A percentile compares a stretch with the other conserved stretches of the same genome.
Conservation (phyloP, 2,888 invertebrate species). For the Drosophila anomelani region DNA sequence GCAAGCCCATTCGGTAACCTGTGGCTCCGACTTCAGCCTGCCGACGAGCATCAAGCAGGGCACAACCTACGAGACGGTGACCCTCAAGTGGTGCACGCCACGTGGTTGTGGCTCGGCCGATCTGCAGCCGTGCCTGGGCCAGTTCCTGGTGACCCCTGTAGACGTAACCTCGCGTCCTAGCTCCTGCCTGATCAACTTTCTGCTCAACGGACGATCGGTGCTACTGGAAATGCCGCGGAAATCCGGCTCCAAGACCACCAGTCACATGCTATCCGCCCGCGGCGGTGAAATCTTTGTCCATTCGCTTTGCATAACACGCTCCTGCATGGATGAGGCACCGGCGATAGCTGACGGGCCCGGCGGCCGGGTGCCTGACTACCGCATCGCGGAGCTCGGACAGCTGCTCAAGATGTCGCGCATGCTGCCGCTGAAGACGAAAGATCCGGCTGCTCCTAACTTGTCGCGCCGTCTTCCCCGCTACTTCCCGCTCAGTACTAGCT, state of each 20-base stretch:
- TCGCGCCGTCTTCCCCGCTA: slow-evolving; percentile 91
- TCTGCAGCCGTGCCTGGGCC: slow-evolving; percentile 92
- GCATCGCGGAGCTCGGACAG: slow-evolving; percentile 93
- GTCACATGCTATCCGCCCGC: slow-evolving; percentile 96
- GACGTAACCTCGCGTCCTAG: slow-evolving; percentile 98
- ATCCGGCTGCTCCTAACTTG: slow-evolving; percentile 85
- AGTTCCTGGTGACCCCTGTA: slow-evolving; percentile 96
- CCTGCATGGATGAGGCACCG: slow-evolving; percentile 96
- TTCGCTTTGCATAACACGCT: slow-evolving; percentile 92
- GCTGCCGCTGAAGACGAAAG: slow-evolving; percentile 88
- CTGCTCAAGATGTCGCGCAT: slow-evolving; percentile 94
- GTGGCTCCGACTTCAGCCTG: slow-evolving; percentile 87
- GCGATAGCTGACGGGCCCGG: slow-evolving; percentile 97
- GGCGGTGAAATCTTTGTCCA: slow-evolving; percentile 98
- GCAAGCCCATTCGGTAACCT: slow-evolving; percentile 92
- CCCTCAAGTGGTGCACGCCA: slow-evolving; percentile 98
- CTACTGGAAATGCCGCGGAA: slow-evolving; percentile 96
- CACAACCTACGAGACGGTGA: slow-evolving; percentile 91
- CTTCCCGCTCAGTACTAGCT: slow-evolving; percentile 95
- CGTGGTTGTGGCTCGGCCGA: slow-evolving; percentile 93
- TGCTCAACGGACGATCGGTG: slow-evolving; percentile 97
- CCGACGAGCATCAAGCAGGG: slow-evolving; percentile 89
- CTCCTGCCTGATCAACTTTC: slow-evolving; percentile 97
- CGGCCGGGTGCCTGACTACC: slow-evolving; percentile 96
- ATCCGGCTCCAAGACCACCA: slow-evolving; percentile 93